Conservation (phyloP, 2,888 invertebrate genomes). For the Bombylius major region DNA sequence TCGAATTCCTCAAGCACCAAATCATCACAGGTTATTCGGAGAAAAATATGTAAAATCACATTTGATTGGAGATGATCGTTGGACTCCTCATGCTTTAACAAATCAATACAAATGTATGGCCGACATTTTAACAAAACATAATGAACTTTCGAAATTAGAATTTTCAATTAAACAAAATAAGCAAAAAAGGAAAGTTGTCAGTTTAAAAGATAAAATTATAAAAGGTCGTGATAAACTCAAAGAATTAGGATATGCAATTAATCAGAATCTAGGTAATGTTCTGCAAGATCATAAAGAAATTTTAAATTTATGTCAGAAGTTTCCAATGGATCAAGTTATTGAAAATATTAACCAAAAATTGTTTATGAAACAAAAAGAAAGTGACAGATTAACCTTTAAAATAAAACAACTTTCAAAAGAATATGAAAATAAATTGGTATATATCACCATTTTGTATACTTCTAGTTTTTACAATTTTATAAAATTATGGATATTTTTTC, state of each 20-base stretch:
- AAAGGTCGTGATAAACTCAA: neutral
- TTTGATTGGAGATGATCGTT: conserved; percentile 28
- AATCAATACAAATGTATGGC: conserved; percentile 29
- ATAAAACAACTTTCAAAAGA: conserved; percentile 21
- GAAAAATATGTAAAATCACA: conserved; percentile 27
- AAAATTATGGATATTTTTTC: too few species aligned
- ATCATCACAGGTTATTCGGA: conserved; percentile 32
- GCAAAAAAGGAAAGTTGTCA: neutral
- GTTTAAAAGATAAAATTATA: neutral
- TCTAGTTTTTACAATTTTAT: neutral
- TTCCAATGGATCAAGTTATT: conserved; percentile 29
- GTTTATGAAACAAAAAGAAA: conserved; percentile 32
- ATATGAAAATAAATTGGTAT: conserved; percentile 25
- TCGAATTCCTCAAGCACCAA: conserved; percentile 22
- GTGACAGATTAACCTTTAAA: conserved; percentile 27
- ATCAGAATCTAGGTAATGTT: conserved; percentile 2
- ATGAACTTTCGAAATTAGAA: neutral
- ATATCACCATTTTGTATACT: neutral
- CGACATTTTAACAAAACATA: conserved; percentile 15
- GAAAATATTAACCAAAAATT: conserved; percentile 34
- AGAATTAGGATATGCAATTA: neutral
- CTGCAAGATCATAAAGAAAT: conserved; percentile 29
- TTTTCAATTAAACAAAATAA: neutral
- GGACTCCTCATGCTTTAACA: conserved; percentile 27
- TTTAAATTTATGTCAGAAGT: conserved; percentile 29